Percentiles rank a stretch among this genome's conserved stretches.
phyloP scores from a whole-genome alignment of 92 coral and sea anemone species.

The Palythoa grandiflora region DNA sequence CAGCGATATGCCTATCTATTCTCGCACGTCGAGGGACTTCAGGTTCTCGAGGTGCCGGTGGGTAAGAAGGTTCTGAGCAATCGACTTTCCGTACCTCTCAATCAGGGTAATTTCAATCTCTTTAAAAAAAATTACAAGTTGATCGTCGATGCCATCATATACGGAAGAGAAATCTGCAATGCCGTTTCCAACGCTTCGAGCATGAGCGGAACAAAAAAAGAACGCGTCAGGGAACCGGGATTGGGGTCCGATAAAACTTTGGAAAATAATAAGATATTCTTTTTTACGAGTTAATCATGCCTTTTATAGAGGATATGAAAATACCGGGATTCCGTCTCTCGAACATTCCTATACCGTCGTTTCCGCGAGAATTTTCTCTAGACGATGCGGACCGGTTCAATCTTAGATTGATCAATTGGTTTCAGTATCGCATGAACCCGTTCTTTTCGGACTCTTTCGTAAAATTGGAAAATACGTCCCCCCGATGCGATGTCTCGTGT shows the following conservation, averaged over 20 bases:
- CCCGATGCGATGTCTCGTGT: too few relatives aligned
- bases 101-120: not conserved
- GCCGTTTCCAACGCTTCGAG: not conserved
- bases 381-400: not conserved
- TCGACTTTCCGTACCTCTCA: not conserved
- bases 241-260: not conserved
- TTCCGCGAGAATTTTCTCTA: not conserved
- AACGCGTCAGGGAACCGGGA: not conserved
- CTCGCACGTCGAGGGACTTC: not conserved
- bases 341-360: not conserved
- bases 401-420: not conserved
- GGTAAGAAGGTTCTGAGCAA: not conserved
- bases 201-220: not conserved
- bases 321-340: not conserved
- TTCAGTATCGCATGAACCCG: not conserved
- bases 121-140: too few relatives aligned
- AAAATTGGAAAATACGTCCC: too few relatives aligned
- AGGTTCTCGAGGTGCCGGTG: not conserved
- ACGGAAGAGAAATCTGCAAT: not conserved
- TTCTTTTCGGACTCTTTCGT: too few relatives aligned
- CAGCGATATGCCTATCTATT: not conserved
- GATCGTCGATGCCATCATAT: too few relatives aligned
- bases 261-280: not conserved
- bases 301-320: not conserved
- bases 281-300: not conserved